A percentile compares a stretch with the other conserved stretches of the same genome.
Conservation (phyloP, 2,113 vertebrate genomes). For the Theropithecus gelada region DNA sequence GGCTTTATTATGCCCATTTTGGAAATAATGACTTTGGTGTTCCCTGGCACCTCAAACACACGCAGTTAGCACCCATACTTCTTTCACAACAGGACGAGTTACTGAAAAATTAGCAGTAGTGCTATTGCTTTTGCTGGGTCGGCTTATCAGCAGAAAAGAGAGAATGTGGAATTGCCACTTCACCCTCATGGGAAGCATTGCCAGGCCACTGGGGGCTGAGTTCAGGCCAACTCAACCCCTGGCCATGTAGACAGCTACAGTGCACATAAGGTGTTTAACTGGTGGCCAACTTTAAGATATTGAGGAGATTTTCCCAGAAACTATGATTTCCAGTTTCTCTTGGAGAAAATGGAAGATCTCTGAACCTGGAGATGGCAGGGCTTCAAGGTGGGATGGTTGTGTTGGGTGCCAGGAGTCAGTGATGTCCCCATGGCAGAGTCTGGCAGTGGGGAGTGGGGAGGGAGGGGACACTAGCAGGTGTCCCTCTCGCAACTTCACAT, state of each 20-base stretch:
- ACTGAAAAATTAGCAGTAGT: neutral
- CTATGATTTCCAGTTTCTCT: neutral
- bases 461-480: neutral
- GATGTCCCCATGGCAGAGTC: no score
- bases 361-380: neutral
- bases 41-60: neutral
- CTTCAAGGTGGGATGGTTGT: neutral
- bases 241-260: neutral
- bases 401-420: neutral
- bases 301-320: neutral
- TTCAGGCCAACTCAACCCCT: neutral
- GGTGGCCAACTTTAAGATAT: neutral
- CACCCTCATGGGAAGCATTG: neutral
- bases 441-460: neutral
- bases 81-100: neutral
- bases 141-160: neutral
- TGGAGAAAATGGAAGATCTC: neutral
- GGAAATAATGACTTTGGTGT: neutral
- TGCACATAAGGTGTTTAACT: neutral
- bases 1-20: neutral
- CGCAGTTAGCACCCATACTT: neutral
- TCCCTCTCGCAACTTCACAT: rapidly evolving
- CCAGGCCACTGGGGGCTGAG: neutral
- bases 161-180: neutral
- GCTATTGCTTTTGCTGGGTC: neutral